These are phyloP conservation scores for Petrosia ficiformis DNA, from an alignment of 37 sponge, comb jelly and placozoan genomes.

Conservation along the genomic window DNA sequence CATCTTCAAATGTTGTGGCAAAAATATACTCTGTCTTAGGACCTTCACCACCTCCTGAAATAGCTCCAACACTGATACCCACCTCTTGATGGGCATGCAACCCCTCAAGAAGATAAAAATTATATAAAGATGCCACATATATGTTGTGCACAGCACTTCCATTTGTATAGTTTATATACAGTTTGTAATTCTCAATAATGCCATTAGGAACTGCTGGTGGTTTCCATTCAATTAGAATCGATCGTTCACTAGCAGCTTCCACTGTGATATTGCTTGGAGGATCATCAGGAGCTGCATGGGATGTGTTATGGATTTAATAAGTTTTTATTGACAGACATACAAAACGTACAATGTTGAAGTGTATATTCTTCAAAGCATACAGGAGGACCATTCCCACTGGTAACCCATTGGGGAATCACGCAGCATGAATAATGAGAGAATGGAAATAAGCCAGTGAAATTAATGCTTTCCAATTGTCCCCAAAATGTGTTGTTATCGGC, in stretches of 20 bases:
- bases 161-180: background rate
- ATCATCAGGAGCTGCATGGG: constrained; percentile 1
- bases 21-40: background rate
- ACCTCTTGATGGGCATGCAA: background rate
- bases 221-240: background rate
- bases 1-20: background rate
- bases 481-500: no score
- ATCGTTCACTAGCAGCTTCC: background rate
- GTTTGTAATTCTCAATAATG: background rate
- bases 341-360: background rate
- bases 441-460: background rate
- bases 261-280: background rate
- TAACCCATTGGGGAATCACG: background rate
- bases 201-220: background rate
- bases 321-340: background rate
- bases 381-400: background rate
- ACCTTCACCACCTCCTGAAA: background rate
- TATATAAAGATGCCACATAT: background rate
- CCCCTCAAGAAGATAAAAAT: background rate
- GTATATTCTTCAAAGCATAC: background rate
- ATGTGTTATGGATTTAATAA: background rate
- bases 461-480: no score
- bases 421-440: constrained; percentile 10
- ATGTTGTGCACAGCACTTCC: background rate
- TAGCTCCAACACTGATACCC: background rate